A percentile compares a stretch with the other conserved stretches of the same genome.
phyloP scores from a whole-genome alignment of 2,113 vertebrate genomes.

The Esox niger region DNA sequence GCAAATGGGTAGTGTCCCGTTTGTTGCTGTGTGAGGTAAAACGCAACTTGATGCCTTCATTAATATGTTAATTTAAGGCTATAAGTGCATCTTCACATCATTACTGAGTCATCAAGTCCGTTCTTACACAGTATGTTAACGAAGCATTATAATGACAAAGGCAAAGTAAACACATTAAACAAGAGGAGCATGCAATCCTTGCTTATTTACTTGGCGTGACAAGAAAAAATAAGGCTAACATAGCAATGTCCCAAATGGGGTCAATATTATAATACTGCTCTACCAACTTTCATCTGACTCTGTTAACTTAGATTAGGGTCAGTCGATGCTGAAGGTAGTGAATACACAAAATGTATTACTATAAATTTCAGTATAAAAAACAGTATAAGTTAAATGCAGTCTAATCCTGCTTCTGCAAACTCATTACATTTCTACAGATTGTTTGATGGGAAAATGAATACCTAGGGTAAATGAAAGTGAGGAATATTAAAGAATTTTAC shows the following conservation, averaged over 20 bases:
- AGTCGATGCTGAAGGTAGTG: too few relatives aligned
- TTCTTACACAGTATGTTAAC: slow-evolving; percentile 72
- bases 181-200: slow-evolving; percentile 13
- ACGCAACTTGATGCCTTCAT: slow-evolving; percentile 58
- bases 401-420: too few relatives aligned
- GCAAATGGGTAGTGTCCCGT: not conserved
- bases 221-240: not conserved
- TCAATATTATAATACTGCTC: too few relatives aligned
- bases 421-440: not conserved
- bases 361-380: too few relatives aligned
- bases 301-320: too few relatives aligned
- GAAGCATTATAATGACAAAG: slow-evolving; percentile 71
- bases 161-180: slow-evolving; percentile 56
- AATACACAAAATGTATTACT: too few relatives aligned
- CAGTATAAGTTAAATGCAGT: too few relatives aligned
- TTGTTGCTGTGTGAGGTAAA: slow-evolving; percentile 36
- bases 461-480: not conserved
- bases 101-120: slow-evolving; percentile 72
- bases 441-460: not conserved
- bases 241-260: not conserved
- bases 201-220: slow-evolving; percentile 27
- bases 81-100: slow-evolving; percentile 66
- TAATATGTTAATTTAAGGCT: slow-evolving; percentile 71
- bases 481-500: not conserved
- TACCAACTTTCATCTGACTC: too few relatives aligned